Conservation (phyloP, 2,888 invertebrate species). For the Pollenia labialis region DNA sequence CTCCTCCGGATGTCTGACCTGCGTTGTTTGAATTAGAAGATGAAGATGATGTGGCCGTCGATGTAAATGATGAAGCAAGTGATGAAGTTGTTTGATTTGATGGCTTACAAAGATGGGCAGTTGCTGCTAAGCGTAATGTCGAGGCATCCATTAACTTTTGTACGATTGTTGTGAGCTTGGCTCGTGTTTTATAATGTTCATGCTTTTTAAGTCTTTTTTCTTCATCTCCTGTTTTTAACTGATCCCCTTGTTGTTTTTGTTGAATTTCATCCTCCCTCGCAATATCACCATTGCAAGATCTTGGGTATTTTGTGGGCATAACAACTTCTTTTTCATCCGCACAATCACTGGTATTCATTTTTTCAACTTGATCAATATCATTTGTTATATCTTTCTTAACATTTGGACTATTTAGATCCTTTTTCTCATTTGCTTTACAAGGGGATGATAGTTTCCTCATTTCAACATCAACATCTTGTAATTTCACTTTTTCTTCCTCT, state of each 20-base stretch:
- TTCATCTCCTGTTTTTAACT: slow-evolving; percentile 72
- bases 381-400: background rate
- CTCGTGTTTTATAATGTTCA: slow-evolving; percentile 77
- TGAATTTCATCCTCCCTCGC: slow-evolving; percentile 33
- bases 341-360: slow-evolving; percentile 81
- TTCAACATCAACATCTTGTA: slow-evolving; percentile 62
- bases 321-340: slow-evolving; percentile 74
- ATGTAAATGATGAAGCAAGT: slow-evolving; percentile 1
- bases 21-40: slow-evolving; percentile 47
- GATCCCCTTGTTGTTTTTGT: slow-evolving; percentile 38
- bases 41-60: slow-evolving; percentile 41
- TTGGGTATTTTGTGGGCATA: slow-evolving; percentile 59
- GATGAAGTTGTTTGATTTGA: slow-evolving; percentile 54
- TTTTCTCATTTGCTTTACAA: slow-evolving; percentile 5
- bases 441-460: slow-evolving; percentile 54
- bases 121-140: slow-evolving; percentile 78
- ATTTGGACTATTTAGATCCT: slow-evolving; percentile 10
- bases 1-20: slow-evolving; percentile 13
- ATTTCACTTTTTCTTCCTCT: slow-evolving; percentile 26
- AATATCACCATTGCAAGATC: slow-evolving; percentile 62
- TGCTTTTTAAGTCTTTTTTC: slow-evolving; percentile 82
- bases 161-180: slow-evolving; percentile 83
- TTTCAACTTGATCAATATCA: slow-evolving; percentile 74
- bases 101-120: slow-evolving; percentile 53
- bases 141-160: slow-evolving; percentile 83